Evolutionary conservation across 2,888 invertebrate genomes (phyloP), one percentile per base, ranked within the genome.

Genomic region (Caenorhabditis sp.): DNA sequence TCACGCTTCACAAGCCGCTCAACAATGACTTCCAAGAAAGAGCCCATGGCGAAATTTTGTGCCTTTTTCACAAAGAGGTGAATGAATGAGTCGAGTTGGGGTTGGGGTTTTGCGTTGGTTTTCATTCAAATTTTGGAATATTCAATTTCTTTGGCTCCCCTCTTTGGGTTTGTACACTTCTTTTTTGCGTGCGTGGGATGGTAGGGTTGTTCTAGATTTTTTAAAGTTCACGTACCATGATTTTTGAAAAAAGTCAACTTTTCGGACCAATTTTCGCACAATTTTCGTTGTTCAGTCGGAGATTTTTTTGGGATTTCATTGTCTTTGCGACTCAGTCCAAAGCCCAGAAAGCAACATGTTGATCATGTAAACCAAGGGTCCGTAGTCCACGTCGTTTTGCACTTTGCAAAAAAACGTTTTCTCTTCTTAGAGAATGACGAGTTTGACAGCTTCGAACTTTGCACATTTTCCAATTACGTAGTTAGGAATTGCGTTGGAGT

Each of bases 381-480:
- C 83, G 79, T 80, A 71, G 80, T 80, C 76, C 83, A 80, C 56
- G n/a, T 6, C 28, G 13, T 55, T n/a, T 55, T 55, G 26, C 26
- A 47, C 47, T 47, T 47, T 47, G 18, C 47, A 47, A 47, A 47
- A 47, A 47, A 47, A 47, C 47, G 47, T 47, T 47, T n/a, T n/a
- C n/a, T n/a, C n/a, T n/a, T 47, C 20, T 11, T 20, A 18, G 18
- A 47, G n/a, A 5, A n/a, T 18, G n/a, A 18, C 47, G 47, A 40
- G 13, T 15, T 40, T 40, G 32, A 32, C 32, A 32, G 32, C 32
- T 32, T 32, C 32, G 9, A 32, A 32, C 32, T 40, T 40, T 40
- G 40, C 40, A 40, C 11, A 40, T 11, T n/a, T n/a, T n/a, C n/a
- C n/a, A n/a, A n/a, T n/a, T n/a, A n/a, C n/a, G n/a, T n/a, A n/a